phyloP scores from a whole-genome alignment of 2,797 vertebrate genomes.

The Pseudochirops corinnae region DNA sequence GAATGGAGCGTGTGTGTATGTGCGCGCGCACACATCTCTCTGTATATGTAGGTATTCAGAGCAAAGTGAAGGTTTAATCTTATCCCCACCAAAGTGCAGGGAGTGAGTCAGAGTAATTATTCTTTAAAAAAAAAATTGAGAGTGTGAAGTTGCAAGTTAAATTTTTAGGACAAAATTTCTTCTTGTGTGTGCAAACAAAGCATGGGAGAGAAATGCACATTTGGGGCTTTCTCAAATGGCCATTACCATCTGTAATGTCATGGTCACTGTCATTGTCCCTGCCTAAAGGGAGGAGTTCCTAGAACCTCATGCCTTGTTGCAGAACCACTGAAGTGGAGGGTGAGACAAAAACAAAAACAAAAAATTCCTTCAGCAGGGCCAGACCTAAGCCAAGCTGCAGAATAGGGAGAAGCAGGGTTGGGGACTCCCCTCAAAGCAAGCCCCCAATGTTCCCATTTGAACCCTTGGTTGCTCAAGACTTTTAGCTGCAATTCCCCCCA shows the following conservation, averaged over 20 bases:
- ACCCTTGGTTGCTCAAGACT: background rate
- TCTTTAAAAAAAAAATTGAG: background rate
- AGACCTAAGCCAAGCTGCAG: background rate
- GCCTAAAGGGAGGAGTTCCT: background rate
- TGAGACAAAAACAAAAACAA: background rate
- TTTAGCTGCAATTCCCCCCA: background rate
- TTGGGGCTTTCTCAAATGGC: constrained; percentile 10
- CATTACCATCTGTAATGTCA: background rate
- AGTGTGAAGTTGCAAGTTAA: constrained; percentile 62
- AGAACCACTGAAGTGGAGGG: constrained; percentile 9
- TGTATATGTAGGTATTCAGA: constrained; percentile 31
- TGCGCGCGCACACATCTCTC: background rate
- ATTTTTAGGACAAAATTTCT: constrained; percentile 66
- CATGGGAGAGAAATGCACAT: background rate
- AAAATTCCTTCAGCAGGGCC: background rate
- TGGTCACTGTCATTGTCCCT: background rate
- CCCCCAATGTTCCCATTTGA: background rate
- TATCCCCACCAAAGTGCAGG: constrained; percentile 53
- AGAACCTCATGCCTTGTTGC: background rate
- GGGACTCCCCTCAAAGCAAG: background rate
- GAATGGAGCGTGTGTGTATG: constrained; percentile 59
- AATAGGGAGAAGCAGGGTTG: background rate
- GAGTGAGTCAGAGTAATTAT: constrained; percentile 21
- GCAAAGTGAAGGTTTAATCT: constrained; percentile 23
- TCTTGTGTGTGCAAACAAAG: constrained; percentile 64